phyloP scores from a whole-genome alignment of 2,797 vertebrate species.

The Setipinna tenuifilis region DNA sequence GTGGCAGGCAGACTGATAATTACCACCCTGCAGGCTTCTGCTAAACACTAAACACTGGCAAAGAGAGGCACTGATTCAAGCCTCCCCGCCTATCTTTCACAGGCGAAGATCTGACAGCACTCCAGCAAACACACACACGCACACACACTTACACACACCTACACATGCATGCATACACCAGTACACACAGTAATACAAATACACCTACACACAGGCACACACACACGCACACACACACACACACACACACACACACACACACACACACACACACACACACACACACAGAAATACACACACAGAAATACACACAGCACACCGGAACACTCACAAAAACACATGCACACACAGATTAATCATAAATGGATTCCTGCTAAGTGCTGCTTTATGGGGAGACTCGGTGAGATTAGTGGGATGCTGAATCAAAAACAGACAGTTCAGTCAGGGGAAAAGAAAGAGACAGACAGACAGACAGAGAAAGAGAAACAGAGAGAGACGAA shows the following conservation, averaged over 20 bases:
- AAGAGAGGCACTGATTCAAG: neutral
- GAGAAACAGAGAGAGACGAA: too few relatives aligned
- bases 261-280: neutral
- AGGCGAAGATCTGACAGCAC: conserved; percentile 22
- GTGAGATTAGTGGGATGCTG: conserved; percentile 66
- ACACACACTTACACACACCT: too few relatives aligned
- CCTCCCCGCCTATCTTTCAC: neutral
- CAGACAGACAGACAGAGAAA: too few relatives aligned
- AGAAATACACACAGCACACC: neutral
- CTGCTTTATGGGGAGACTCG: conserved; percentile 56
- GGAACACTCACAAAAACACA: neutral
- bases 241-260: neutral
- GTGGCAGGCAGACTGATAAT: neutral
- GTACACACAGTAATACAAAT: neutral
- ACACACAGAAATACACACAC: neutral
- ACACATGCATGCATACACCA: too few relatives aligned
- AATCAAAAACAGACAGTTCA: conserved; percentile 61
- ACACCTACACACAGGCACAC: neutral
- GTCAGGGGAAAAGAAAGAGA: conserved; percentile 53
- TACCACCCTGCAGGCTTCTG: neutral
- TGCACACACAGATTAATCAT: neutral
- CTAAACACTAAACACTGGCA: neutral
- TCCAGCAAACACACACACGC: conserved; percentile 5
- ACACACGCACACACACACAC: neutral
- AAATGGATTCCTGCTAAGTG: conserved; percentile 49